Percentiles rank a stretch among this genome's conserved stretches.
phyloP scores from a whole-genome alignment of 2,888 invertebrate species.

The Hofmannophila pseudospretella region DNA sequence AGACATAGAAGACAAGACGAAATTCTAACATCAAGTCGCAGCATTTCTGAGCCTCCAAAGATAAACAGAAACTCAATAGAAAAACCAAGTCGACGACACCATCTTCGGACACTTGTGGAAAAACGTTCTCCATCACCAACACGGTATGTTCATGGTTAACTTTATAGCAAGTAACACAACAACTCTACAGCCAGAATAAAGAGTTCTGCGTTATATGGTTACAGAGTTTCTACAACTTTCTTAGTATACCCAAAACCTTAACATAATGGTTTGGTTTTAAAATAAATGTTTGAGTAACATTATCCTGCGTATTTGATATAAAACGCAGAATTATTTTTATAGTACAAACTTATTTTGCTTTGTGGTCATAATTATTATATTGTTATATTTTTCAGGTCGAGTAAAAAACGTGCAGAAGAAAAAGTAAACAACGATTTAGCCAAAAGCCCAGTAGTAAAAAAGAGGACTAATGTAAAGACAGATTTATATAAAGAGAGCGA shows the following conservation, averaged over 20 bases:
- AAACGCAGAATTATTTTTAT: no score
- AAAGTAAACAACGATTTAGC: neutral
- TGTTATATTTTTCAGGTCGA: slow-evolving; percentile 17
- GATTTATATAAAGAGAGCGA: slow-evolving; percentile 18
- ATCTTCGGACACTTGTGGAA: slow-evolving; percentile 10
- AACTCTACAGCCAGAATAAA: no score
- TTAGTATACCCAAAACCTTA: no score
- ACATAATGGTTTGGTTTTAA: no score
- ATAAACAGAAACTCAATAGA: slow-evolving; percentile 27
- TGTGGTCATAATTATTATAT: neutral
- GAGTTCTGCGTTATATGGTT: no score
- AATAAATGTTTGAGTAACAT: no score
- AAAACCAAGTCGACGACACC: slow-evolving; percentile 17
- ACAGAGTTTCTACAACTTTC: no score
- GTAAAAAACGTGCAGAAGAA: slow-evolving; percentile 10
- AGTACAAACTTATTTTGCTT: neutral
- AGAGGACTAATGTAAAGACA: slow-evolving; percentile 13
- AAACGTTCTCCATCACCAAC: slow-evolving; percentile 11
- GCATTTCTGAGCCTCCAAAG: slow-evolving; percentile 60
- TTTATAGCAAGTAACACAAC: no score
- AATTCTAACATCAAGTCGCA: slow-evolving; percentile 30
- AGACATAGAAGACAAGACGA: slow-evolving; percentile 41
- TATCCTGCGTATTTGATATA: no score
- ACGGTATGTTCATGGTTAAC: slow-evolving; percentile 16
- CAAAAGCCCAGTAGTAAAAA: slow-evolving; percentile 15